Evolutionary conservation across 2,113 vertebrate genomes (phyloP).

Genomic region (Rhegmatorhina hoffmannsi): DNA sequence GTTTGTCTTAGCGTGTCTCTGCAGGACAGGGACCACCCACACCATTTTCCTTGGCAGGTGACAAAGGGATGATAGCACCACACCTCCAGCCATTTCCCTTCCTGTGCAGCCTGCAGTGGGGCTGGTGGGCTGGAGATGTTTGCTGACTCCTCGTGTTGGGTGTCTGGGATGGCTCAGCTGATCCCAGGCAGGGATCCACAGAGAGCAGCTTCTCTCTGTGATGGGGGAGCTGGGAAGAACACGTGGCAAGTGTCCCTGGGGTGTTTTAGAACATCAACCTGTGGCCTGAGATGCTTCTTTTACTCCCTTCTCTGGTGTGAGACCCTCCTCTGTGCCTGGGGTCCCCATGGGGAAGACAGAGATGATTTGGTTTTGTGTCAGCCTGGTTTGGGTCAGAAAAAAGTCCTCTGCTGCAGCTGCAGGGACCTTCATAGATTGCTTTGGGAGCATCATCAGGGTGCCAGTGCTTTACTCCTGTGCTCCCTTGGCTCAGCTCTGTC

Average conservation of each 20-base stretch:
- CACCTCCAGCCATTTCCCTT: neutral
- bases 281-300: neutral
- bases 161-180: neutral
- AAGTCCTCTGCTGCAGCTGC: fast-evolving
- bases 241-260: fast-evolving
- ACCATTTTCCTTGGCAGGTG: neutral
- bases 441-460: neutral
- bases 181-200: neutral
- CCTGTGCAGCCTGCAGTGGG: fast-evolving
- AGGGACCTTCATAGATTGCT: neutral
- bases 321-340: fast-evolving
- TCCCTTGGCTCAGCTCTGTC: fast-evolving
- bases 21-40: neutral
- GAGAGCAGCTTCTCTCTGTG: neutral
- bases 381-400: neutral
- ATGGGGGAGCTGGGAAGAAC: neutral
- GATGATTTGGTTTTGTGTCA: neutral
- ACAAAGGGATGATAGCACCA: neutral
- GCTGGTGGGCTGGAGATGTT: neutral
- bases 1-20: neutral
- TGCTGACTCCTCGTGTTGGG: fast-evolving
- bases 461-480: fast-evolving
- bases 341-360: neutral
- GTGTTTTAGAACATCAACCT: neutral
- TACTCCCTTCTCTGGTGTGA: neutral